Base-by-base conservation (phyloP, 2,797 vertebrate species). In the Meriones psammophilus region DNA sequence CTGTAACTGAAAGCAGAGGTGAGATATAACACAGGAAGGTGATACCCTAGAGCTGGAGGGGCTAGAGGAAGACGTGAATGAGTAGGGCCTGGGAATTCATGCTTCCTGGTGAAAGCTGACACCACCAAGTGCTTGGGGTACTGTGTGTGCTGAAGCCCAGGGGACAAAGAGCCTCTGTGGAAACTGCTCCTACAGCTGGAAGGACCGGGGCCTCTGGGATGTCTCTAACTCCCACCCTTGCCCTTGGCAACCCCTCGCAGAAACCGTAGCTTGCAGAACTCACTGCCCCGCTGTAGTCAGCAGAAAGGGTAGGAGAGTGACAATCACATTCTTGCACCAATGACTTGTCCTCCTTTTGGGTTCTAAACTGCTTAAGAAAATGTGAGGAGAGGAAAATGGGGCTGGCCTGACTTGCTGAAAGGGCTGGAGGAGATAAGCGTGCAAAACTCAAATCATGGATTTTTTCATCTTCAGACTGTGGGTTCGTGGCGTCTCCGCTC, bases 331-430 rank as follows among this genome's bases (percentile, higher is more conserved):
- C 64, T 8, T 4, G 0, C 17, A 14, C 14, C 80, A 24, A 24
- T n/a, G 22, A 15, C 56, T 18, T 42, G 36, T 33, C 24, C 56
- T 86, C 46, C 46, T 50, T 80, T 5, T 60, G 39, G 46, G n/a
- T 69, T 79, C 74, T 87, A 73, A 74, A 78, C 26, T 28, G 60
- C 46, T 54, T 80, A 62, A 78, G 81, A 83, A 94, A 73, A 71
- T 56, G 36, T 46, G 13, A 62, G 33, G 54, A 28, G 20, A 66
- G 15, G 39, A 24, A 50, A 89, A 13, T 4, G 56, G 26, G 42
- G 56, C 18, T 26, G 14, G 5, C 71, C 14, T 14, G 17, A 54
- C 28, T 10, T n/a, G 9, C 20, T 6, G 22, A 28, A 68, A 88
- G 54, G 30, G 36, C 60, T 46, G 33, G 17, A 58, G 12, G 26